A percentile compares a stretch with the other conserved stretches of the same genome.
phyloP scores from a whole-genome alignment of 2,888 invertebrate genomes.

The Drosophila anomalata region DNA sequence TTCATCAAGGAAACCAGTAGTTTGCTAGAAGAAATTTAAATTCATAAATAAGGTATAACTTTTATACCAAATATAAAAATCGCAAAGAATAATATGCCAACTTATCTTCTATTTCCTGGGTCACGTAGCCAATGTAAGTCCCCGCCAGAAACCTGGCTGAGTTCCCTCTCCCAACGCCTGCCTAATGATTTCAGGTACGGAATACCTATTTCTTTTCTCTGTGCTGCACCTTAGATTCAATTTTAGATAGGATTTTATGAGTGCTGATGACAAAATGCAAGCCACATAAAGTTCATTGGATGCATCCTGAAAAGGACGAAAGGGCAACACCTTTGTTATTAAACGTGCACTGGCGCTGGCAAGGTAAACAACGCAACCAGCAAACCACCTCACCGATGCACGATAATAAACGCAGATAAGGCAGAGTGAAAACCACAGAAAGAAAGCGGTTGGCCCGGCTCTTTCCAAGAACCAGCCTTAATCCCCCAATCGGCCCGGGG shows the following conservation, averaged over 20 bases:
- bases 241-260: slow-evolving; percentile 68
- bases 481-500: slow-evolving; percentile 4
- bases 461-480: slow-evolving; percentile 36
- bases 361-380: slow-evolving; percentile 55
- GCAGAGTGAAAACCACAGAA: slow-evolving; percentile 17
- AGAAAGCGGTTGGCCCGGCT: slow-evolving; percentile 17
- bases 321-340: slow-evolving; percentile 57
- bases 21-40: not conserved
- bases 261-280: slow-evolving; percentile 71
- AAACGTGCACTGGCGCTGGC: slow-evolving; percentile 45
- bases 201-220: slow-evolving; percentile 41
- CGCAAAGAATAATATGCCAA: not conserved
- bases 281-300: slow-evolving; percentile 62
- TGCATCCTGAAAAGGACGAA: slow-evolving; percentile 38
- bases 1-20: not conserved
- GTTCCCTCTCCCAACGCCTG: slow-evolving; percentile 3
- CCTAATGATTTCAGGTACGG: slow-evolving; percentile 33
- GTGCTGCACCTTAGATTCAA: slow-evolving; percentile 68
- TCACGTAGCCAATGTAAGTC: slow-evolving; percentile 12
- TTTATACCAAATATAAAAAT: not conserved
- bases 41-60: not conserved
- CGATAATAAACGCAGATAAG: slow-evolving; percentile 69
- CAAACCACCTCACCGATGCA: slow-evolving; percentile 50
- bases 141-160: not conserved
- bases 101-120: not conserved